These are phyloP conservation scores for Ictidomys tridecemlineatus DNA, from an alignment of 2,113 vertebrate species.

Conservation along the genomic window DNA sequence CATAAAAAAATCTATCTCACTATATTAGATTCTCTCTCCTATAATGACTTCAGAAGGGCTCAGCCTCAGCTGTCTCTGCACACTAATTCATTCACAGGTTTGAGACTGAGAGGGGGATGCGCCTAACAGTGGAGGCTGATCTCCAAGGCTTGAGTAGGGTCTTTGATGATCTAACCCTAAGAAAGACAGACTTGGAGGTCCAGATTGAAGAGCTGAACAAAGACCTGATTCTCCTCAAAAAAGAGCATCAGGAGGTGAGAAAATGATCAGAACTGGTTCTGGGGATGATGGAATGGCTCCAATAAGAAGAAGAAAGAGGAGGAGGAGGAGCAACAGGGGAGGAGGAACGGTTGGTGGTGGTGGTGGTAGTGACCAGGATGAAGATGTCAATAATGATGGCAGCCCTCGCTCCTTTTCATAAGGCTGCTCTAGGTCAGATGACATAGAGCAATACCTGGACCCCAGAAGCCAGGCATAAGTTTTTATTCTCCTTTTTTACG, in stretches of 20 bases:
- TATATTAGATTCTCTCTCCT: neutral
- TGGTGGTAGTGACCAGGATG: too few species aligned
- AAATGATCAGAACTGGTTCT: neutral
- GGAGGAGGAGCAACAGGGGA: too few species aligned
- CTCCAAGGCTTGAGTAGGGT: constrained; percentile 88
- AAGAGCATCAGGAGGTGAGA: constrained; percentile 94
- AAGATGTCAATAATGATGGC: too few species aligned
- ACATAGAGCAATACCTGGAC: neutral
- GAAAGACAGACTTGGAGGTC: constrained; percentile 91
- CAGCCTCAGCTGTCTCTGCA: neutral
- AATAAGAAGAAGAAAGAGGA: neutral
- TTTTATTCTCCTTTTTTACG: neutral
- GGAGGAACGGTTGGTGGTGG: accelerated
- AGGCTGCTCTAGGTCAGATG: neutral
- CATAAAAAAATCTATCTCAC: neutral
- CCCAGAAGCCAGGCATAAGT: neutral
- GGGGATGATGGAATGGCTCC: neutral
- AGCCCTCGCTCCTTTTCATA: neutral
- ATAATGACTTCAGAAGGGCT: neutral
- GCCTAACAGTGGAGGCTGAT: constrained; percentile 90
- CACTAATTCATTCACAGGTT: constrained; percentile 85
- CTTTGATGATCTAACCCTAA: constrained; percentile 91
- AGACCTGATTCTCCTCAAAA: constrained; percentile 92
- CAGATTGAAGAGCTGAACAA: constrained; percentile 92
- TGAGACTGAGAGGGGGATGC: constrained; percentile 90